Evolutionary conservation across 2,113 vertebrate species (phyloP).

Genomic region (Thalassarche chlororhynchos): DNA sequence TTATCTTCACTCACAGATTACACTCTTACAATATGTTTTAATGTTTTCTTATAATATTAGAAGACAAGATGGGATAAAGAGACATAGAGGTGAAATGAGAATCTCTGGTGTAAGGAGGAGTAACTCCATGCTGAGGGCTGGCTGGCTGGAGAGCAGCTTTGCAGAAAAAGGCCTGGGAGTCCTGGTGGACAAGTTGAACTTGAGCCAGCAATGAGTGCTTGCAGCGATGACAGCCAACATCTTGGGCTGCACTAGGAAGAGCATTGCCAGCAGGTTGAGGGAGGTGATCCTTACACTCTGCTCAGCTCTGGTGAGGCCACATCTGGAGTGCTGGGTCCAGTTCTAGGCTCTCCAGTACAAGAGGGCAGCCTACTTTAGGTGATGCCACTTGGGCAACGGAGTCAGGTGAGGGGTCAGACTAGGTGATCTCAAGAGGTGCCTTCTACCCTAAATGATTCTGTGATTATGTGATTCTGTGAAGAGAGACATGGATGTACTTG

Average conservation of each 20-base stretch:
- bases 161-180: not conserved
- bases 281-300: not conserved
- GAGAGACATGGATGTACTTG: not conserved
- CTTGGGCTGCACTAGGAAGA: not conserved
- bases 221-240: not conserved
- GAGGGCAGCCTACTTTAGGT: not conserved
- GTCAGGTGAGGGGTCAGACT: not conserved
- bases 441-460: not conserved
- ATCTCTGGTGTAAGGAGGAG: not conserved
- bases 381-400: rapidly evolving
- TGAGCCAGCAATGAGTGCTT: not conserved
- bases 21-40: not conserved
- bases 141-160: not conserved
- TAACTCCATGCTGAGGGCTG: not conserved
- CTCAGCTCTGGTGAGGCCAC: not conserved
- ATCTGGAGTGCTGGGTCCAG: not conserved
- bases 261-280: not conserved
- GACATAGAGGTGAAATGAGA: not conserved
- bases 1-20: not conserved
- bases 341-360: not conserved
- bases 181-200: not conserved
- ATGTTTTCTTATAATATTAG: not conserved
- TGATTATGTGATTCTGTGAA: not conserved
- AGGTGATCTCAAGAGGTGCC: not conserved
- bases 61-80: not conserved